Percentiles rank a stretch among this genome's conserved stretches.
Conservation (phyloP, 2,888 invertebrate species). For the Cryptus viduatorius region DNA sequence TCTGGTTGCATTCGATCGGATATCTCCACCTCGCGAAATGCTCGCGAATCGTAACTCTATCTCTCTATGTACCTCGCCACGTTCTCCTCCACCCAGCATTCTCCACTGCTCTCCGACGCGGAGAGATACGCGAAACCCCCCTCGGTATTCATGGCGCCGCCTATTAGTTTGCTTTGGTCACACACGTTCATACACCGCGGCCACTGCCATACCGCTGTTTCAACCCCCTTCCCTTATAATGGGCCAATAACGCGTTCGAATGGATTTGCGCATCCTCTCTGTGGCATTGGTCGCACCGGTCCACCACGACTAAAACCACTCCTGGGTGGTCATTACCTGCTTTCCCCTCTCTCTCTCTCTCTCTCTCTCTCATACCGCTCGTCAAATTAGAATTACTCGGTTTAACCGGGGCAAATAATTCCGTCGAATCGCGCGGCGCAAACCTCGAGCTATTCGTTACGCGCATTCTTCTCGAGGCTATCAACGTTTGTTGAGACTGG, state of each 20-base stretch:
- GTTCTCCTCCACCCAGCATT: background rate
- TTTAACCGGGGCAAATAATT: background rate
- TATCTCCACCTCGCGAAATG: slow-evolving; percentile 17
- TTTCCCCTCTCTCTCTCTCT: slow-evolving; percentile 19
- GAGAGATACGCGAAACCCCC: slow-evolving; percentile 49
- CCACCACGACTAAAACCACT: slow-evolving; percentile 54
- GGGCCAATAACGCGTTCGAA: slow-evolving; percentile 70
- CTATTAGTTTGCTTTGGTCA: slow-evolving; percentile 66
- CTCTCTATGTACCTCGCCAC: slow-evolving; percentile 27
- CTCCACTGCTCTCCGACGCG: slow-evolving; percentile 12
- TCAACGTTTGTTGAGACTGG: background rate
- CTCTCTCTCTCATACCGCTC: slow-evolving; percentile 16
- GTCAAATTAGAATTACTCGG: slow-evolving; percentile 54
- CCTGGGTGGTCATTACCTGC: slow-evolving; percentile 39
- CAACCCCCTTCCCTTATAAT: slow-evolving; percentile 65
- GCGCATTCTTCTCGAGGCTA: background rate
- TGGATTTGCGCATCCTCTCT: slow-evolving; percentile 56
- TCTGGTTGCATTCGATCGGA: background rate
- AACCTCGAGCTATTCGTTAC: background rate
- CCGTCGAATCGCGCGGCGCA: slow-evolving; percentile 9
- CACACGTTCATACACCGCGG: slow-evolving; percentile 54
- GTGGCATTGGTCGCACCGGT: slow-evolving; percentile 21
- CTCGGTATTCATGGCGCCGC: slow-evolving; percentile 47
- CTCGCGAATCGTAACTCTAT: slow-evolving; percentile 53
- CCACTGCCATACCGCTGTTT: background rate